Percentiles rank a stretch among this genome's conserved stretches.
Evolutionary conservation across 2,797 vertebrate species (phyloP).

Genomic region (Rhynchotus rufescens): DNA sequence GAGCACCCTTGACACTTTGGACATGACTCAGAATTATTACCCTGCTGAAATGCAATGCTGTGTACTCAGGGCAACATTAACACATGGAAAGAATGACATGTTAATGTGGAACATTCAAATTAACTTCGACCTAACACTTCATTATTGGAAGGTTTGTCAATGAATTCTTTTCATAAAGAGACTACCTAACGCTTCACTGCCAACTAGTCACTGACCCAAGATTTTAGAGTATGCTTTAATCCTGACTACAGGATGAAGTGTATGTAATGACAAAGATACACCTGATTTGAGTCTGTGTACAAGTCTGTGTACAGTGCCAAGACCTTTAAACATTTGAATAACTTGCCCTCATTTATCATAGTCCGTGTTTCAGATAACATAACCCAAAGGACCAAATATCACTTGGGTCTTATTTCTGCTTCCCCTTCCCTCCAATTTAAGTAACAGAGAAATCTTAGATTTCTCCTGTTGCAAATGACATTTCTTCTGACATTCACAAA

Average conservation of each 20-base stretch:
- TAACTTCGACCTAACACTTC: not conserved
- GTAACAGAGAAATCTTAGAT: not conserved
- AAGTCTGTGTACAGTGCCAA: not conserved
- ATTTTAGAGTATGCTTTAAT: not conserved
- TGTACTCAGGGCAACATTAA: not conserved
- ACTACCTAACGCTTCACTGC: not conserved
- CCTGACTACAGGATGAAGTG: not conserved
- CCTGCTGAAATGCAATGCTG: not conserved
- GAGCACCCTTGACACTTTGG: not conserved
- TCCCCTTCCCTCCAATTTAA: not conserved
- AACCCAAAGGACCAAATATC: not conserved
- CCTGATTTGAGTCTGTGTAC: not conserved
- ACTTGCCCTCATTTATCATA: not conserved
- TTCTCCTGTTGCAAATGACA: not conserved
- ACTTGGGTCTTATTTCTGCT: too few species aligned
- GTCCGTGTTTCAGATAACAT: not conserved
- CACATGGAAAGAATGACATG: not conserved
- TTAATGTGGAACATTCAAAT: not conserved
- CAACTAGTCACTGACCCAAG: not conserved
- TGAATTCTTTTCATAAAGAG: not conserved
- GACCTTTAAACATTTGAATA: not conserved
- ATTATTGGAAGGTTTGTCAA: not conserved
- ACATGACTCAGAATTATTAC: not conserved
- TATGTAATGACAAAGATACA: not conserved
- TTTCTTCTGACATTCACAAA: not conserved